Conservation (phyloP, 2,888 invertebrate species). For the Amphipyra berbera region DNA sequence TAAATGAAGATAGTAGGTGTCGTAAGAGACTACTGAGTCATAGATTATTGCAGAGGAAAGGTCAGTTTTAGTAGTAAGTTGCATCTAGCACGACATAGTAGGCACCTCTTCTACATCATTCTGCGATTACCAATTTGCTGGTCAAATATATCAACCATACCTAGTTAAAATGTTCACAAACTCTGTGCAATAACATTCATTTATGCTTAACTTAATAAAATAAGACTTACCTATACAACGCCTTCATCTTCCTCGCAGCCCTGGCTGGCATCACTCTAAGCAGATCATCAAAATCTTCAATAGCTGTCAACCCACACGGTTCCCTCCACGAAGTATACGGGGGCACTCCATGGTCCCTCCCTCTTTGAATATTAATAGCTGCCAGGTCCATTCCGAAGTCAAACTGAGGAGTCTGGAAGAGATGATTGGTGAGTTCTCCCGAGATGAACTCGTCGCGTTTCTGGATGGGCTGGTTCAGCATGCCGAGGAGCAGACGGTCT, state of each 20-base stretch:
- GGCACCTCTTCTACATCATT: too few species aligned
- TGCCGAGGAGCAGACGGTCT: slow-evolving; percentile 93
- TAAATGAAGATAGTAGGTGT: too few species aligned
- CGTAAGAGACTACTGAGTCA: too few species aligned
- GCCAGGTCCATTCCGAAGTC: slow-evolving; percentile 96
- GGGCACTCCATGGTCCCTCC: slow-evolving; percentile 96
- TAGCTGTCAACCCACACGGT: slow-evolving; percentile 93
- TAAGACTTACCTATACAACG: slow-evolving; percentile 86
- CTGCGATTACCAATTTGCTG: too few species aligned
- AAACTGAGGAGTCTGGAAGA: slow-evolving; percentile 93
- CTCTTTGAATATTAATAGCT: slow-evolving; percentile 95
- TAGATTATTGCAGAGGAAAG: too few species aligned
- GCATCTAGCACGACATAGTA: too few species aligned
- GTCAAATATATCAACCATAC: too few species aligned
- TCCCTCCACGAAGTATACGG: slow-evolving; percentile 94
- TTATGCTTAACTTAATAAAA: too few species aligned
- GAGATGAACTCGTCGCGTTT: slow-evolving; percentile 95
- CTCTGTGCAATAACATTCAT: too few species aligned
- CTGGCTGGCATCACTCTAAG: slow-evolving; percentile 91
- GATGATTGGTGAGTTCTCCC: slow-evolving; percentile 94
- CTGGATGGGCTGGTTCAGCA: slow-evolving; percentile 94
- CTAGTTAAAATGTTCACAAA: too few species aligned
- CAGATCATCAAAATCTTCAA: slow-evolving; percentile 93
- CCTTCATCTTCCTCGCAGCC: slow-evolving; percentile 90
- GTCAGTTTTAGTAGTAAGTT: too few species aligned